These are phyloP conservation scores for Semotilus atromaculatus DNA, from an alignment of 2,797 vertebrate species.

Conservation along the genomic window DNA sequence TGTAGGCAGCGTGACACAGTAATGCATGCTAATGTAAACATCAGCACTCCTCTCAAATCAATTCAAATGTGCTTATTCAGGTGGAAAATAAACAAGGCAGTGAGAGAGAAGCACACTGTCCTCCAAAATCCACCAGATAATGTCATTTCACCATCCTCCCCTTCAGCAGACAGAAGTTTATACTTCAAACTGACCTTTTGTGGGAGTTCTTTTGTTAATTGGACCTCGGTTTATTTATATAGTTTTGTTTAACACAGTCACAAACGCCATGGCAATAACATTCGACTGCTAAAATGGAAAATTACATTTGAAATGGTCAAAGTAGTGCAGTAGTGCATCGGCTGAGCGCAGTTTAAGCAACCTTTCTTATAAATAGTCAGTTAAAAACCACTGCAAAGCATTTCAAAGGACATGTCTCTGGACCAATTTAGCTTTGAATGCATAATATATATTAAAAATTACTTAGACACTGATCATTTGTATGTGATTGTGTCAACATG, in stretches of 20 bases:
- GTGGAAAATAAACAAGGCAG: conserved; percentile 82
- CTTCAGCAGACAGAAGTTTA: conserved; percentile 14
- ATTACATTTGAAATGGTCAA: background rate
- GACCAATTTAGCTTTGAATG: background rate
- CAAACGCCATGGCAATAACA: background rate
- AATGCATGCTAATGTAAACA: conserved; percentile 86
- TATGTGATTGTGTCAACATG: background rate
- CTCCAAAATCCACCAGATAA: conserved; percentile 58
- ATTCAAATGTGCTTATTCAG: conserved; percentile 79
- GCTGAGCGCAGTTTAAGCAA: background rate
- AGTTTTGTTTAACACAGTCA: background rate
- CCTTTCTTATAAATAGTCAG: background rate
- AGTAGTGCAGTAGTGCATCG: background rate
- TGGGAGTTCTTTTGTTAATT: conserved; percentile 2
- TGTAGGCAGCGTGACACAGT: conserved; percentile 79
- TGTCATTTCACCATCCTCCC: conserved; percentile 47
- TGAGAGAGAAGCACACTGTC: conserved; percentile 71
- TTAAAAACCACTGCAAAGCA: background rate
- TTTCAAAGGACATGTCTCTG: too few relatives aligned
- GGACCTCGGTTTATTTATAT: background rate
- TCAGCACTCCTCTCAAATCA: conserved; percentile 79
- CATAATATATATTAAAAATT: background rate
- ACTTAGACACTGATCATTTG: background rate
- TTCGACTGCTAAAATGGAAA: background rate
- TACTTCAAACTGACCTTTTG: conserved; percentile 6